These are phyloP conservation scores for Sebastes matsubarae DNA, from an alignment of 2,797 vertebrate genomes.

Conservation along the genomic window DNA sequence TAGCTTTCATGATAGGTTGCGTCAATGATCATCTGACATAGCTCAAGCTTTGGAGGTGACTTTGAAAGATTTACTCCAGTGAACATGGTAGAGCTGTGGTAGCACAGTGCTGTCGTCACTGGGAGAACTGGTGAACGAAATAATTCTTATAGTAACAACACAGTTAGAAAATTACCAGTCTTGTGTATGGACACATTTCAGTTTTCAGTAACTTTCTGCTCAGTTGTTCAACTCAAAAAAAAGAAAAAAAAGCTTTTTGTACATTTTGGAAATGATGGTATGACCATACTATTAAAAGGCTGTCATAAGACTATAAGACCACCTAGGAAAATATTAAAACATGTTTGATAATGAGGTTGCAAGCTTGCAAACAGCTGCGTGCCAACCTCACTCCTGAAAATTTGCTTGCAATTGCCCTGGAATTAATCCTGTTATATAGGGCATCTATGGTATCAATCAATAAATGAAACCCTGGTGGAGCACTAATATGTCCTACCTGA, in stretches of 20 bases:
- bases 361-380: not conserved
- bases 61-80: not conserved
- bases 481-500: constrained; percentile 72
- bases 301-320: not conserved
- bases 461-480: not conserved
- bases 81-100: not conserved
- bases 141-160: not conserved
- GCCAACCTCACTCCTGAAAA: not conserved
- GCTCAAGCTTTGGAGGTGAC: not conserved
- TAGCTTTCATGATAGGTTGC: not conserved
- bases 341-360: not conserved
- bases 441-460: not conserved
- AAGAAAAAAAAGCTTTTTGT: not conserved
- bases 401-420: not conserved
- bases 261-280: not conserved
- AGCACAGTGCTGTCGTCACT: not conserved
- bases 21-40: not conserved
- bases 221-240: not conserved
- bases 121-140: not conserved
- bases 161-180: too few relatives aligned
- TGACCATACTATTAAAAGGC: not conserved
- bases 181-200: not conserved
- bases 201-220: not conserved
- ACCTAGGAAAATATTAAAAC: not conserved
- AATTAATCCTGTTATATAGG: not conserved